Percentiles rank a stretch among this genome's conserved stretches.
These are phyloP conservation scores for Ormyrus nitidulus DNA, from an alignment of 2,888 invertebrate species.

Conservation along the genomic window DNA sequence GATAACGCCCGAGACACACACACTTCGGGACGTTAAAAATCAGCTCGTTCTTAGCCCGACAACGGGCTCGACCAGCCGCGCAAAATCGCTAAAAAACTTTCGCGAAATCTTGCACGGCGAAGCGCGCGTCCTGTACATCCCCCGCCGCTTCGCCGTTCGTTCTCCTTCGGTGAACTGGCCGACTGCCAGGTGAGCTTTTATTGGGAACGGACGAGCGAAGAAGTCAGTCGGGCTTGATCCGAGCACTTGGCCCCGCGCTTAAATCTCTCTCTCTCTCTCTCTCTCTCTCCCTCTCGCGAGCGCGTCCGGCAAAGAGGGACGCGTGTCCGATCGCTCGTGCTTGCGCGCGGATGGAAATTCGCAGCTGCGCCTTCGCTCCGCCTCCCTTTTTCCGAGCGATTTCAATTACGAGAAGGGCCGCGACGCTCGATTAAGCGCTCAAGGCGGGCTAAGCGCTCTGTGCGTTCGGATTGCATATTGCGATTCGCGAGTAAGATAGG, in stretches of 20 bases:
- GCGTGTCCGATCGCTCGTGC: background rate
- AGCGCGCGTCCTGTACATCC: no score
- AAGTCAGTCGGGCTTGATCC: background rate
- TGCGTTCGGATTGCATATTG: slow-evolving; percentile 10
- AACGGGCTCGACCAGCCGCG: no score
- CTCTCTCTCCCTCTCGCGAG: background rate
- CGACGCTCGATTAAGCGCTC: slow-evolving; percentile 44
- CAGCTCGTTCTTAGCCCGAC: no score
- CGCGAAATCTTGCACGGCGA: no score
- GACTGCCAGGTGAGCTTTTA: slow-evolving; percentile 41
- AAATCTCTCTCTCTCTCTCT: slow-evolving; percentile 3
- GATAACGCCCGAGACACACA: no score
- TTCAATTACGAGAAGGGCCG: slow-evolving; percentile 28
- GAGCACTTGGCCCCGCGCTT: no score
- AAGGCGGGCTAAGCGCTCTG: background rate
- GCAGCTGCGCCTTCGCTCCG: no score
- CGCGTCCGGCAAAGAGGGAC: slow-evolving; percentile 3
- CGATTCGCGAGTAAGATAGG: slow-evolving; percentile 9
- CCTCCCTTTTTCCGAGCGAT: slow-evolving; percentile 11
- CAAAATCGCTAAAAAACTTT: no score
- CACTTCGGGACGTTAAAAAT: no score
- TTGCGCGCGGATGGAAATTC: background rate
- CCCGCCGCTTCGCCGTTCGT: no score
- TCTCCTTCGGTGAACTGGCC: background rate
- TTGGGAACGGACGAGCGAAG: slow-evolving; percentile 22